phyloP scores from a whole-genome alignment of 1,140 invertebrate genomes.

The Camponotus floridanus region DNA sequence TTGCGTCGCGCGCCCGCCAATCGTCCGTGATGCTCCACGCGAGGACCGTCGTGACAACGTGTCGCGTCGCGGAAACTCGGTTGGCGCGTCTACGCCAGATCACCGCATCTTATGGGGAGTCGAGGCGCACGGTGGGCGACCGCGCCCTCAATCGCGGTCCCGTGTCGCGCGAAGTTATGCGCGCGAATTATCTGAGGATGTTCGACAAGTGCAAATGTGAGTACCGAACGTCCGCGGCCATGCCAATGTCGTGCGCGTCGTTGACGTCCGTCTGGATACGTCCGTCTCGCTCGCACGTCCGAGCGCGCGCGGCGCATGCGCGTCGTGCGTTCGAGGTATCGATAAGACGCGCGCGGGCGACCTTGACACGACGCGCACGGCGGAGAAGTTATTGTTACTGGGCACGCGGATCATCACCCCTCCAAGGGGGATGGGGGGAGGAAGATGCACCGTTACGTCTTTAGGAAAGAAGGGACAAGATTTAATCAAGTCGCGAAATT shows the following conservation, averaged over 20 bases:
- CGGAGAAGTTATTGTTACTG: conserved; percentile 22
- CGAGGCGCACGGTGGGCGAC: conserved; percentile 34
- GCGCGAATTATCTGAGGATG: conserved; percentile 79
- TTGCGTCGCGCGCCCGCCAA: conserved; percentile 59
- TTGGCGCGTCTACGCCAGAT: background rate
- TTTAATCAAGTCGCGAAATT: conserved; percentile 11
- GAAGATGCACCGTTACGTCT: background rate
- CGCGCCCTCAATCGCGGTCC: conserved; percentile 57
- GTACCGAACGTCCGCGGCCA: conserved; percentile 70
- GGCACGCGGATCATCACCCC: background rate
- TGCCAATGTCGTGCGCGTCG: conserved; percentile 26
- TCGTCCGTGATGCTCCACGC: conserved; percentile 73
- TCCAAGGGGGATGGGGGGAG: background rate
- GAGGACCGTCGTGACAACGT: conserved; percentile 65
- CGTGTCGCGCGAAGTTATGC: conserved; percentile 80
- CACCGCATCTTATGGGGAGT: background rate
- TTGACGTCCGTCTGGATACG: background rate
- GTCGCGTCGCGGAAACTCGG: conserved; percentile 10
- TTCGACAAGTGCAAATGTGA: conserved; percentile 84
- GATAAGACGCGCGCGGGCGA: conserved; percentile 46
- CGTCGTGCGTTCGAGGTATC: conserved; percentile 46
- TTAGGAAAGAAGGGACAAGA: background rate
- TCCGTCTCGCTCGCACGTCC: too few species aligned
- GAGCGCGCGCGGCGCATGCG: conserved; percentile 11
- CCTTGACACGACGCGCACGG: conserved; percentile 62